Base-by-base conservation (phyloP, 2,888 invertebrate species). In the Yponomeuta evonymella region DNA sequence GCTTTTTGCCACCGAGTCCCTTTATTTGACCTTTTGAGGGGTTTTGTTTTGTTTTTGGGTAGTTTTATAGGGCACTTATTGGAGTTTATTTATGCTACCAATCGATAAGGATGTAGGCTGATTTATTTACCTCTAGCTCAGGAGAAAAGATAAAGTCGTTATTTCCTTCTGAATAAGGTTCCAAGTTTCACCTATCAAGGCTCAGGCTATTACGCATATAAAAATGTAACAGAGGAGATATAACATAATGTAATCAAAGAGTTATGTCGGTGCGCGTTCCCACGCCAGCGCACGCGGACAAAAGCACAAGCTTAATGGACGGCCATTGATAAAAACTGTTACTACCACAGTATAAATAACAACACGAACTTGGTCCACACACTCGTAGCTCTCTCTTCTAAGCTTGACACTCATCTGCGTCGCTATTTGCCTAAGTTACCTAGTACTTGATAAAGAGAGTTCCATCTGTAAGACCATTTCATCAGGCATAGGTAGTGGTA, bases 1-100 rank as follows among this genome's bases (percentile, higher is more conserved):
- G 90, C 91, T 91, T 92, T 92, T 92, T 92, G 92, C 92, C 90
- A 92, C 91, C 84, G 89, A 84, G 84, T 84, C 89, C 88, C 81
- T 80, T 76, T 76, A 74, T 78, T 81, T 85, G 84, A 83, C 87
- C 86, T 84, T 83, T 83, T 84, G 79, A 58, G 51, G 4, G 15
- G 82, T 81, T 80, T 81, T 79, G 75, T 79, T 77, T 58, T 58
- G 51, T 58, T 58, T 58, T 58, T 58, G 51, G 51, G 51, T 58
- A 58, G 51, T 58, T 58, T 76, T 58, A 51, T 62, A 70, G 68
- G 30, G 64, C 62, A 70, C 23, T 64, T 64, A 48, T 62, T 30
- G 69, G 51, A 8, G 51, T 58, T 58, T 58, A 58, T 58, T 58
- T 15, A 12, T 58, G 2, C 15, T 58, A 58, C 15, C 51, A 58